Base-by-base conservation (phyloP, 2,888 invertebrate genomes). In the Acheta domesticus region DNA sequence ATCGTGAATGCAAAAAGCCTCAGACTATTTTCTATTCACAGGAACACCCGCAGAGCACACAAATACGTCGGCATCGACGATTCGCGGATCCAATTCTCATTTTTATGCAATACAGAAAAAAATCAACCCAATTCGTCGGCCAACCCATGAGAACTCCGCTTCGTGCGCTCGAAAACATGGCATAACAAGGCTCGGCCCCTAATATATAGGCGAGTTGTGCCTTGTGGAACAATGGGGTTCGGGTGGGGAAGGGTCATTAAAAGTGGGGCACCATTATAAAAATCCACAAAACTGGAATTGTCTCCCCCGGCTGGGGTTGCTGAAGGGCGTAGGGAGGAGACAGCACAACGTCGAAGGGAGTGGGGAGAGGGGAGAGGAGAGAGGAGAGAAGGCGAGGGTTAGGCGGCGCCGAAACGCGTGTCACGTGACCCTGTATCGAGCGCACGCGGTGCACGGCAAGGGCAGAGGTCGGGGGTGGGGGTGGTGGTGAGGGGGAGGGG, bases 221-320 rank as follows among this genome's bases (percentile, higher is more conserved):
- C 62, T n/a, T n/a, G 62, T 62, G 62, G 62, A 62, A 62, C 62
- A 62, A 62, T 62, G 62, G 62, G 62, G 14, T 0, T 8, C 14
- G 62, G 14, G n/a, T 19, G n/a, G 62, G 62, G 62, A 62, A 62
- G 62, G 62, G 62, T 62, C 62, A 62, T 62, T 62, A 62, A 62
- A 62, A 19, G 62, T 62, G 62, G 62, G 62, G 62, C 62, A 62
- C 62, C 62, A 62, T 62, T 62, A 62, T 62, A 62, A 62, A 62
- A 62, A 62, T 62, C 62, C 62, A 62, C 62, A 12, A 62, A 62
- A 14, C 62, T n/a, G 62, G 62, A 62, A 62, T 62, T 62, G 62
- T 62, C 62, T n/a, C 36, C 16, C 16, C 62, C n/a, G 8, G n/a
- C 62, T 14, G 1, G 62, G 62, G 62, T n/a, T n/a, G n/a, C n/a